Percentiles rank a stretch among this genome's conserved stretches.
phyloP scores from a whole-genome alignment of 2,888 invertebrate genomes.

The Carcina quercana region DNA sequence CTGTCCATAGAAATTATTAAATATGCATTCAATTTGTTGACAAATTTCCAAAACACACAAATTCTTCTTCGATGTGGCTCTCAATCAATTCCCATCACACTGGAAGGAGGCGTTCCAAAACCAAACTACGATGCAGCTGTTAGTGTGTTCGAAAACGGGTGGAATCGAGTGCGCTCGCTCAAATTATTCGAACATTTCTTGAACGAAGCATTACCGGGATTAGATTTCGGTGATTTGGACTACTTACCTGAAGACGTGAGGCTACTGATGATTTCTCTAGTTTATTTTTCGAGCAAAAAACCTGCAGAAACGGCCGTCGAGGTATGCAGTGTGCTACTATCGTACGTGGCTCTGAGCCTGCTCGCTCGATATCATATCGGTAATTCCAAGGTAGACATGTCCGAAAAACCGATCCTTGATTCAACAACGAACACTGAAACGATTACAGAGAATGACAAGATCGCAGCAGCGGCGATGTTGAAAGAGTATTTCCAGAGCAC shows the following conservation, averaged over 20 bases:
- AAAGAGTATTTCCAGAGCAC: conserved; percentile 17
- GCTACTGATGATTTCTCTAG: conserved; percentile 27
- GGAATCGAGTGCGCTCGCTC: conserved; percentile 20
- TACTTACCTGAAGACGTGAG: conserved; percentile 21
- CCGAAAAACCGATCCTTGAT: conserved; percentile 1
- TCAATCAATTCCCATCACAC: neutral
- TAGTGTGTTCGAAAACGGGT: conserved; percentile 35
- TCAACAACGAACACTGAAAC: conserved; percentile 6
- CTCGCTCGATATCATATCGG: conserved; percentile 10
- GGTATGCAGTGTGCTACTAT: conserved; percentile 26
- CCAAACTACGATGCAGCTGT: conserved; percentile 20
- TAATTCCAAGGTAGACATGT: neutral
- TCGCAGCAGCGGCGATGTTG: conserved; percentile 12
- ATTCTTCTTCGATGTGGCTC: conserved; percentile 2
- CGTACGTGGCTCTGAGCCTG: conserved; percentile 24
- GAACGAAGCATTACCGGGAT: conserved; percentile 12
- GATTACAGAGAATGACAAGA: conserved; percentile 17
- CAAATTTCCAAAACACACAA: conserved; percentile 21
- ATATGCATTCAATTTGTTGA: conserved; percentile 33
- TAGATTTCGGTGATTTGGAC: conserved; percentile 17
- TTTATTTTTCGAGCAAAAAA: conserved; percentile 27
- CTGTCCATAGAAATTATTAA: conserved; percentile 29
- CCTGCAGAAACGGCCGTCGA: conserved; percentile 14
- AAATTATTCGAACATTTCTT: conserved; percentile 24
- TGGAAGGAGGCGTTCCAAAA: conserved; percentile 14